Evolutionary conservation across 2,888 invertebrate genomes (phyloP).

Genomic region (Falcaria lacertinaria): DNA sequence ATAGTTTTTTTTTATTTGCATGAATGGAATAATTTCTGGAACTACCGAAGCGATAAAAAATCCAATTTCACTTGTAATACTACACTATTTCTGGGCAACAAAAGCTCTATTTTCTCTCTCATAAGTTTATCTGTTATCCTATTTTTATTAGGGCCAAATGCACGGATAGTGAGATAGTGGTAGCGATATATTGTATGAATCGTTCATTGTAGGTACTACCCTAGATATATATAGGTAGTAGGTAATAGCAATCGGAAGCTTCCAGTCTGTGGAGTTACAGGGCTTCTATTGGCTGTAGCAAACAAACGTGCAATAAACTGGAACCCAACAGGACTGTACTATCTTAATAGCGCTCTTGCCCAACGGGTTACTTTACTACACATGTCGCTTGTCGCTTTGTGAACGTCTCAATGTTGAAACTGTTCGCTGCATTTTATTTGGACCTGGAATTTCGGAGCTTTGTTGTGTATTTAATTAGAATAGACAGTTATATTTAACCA

Average conservation of each 20-base stretch:
- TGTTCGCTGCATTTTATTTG: slow-evolving; percentile 46
- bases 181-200: no score
- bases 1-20: no score
- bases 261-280: slow-evolving; percentile 45
- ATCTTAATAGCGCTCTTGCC: slow-evolving; percentile 62
- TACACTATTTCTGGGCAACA: no score
- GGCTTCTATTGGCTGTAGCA: slow-evolving; percentile 58
- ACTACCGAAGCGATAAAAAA: no score
- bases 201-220: background rate
- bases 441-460: slow-evolving; percentile 12
- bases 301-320: slow-evolving; percentile 73
- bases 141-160: no score
- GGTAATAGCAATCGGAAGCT: slow-evolving; percentile 69
- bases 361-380: slow-evolving; percentile 47
- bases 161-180: no score
- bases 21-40: no score
- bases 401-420: slow-evolving; percentile 29
- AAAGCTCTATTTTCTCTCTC: no score
- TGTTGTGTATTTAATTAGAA: slow-evolving; percentile 3
- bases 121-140: no score
- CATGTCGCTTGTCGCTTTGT: slow-evolving; percentile 51
- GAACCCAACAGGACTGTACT: slow-evolving; percentile 46
- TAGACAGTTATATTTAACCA: no score
- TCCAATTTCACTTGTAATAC: no score
- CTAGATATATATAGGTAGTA: slow-evolving; percentile 26